Evolutionary conservation across 2,888 invertebrate species (phyloP).

Genomic region (Helicoverpa assulta): DNA sequence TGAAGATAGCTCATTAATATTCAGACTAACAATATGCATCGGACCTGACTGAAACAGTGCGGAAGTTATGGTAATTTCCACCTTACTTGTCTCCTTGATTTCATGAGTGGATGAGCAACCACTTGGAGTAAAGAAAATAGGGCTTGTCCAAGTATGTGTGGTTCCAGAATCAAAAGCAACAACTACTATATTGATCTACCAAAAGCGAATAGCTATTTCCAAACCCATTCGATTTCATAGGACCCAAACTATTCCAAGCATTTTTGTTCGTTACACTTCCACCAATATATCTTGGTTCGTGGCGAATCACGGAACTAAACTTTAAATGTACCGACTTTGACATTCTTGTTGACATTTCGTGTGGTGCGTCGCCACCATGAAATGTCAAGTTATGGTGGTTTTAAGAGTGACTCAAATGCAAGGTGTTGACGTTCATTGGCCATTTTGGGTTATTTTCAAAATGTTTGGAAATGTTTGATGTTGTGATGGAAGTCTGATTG

Average conservation of each 20-base stretch:
- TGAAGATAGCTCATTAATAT: conserved; percentile 40
- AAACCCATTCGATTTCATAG: not conserved
- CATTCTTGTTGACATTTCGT: conserved; percentile 39
- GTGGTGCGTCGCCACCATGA: conserved; percentile 22
- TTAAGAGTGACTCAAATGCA: conserved; percentile 9
- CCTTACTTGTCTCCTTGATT: conserved; percentile 36
- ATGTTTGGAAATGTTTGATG: conserved; percentile 1
- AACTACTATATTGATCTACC: too few relatives aligned
- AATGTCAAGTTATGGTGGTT: conserved; percentile 35
- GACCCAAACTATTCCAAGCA: conserved; percentile 29
- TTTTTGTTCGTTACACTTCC: conserved; percentile 12
- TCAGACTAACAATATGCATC: conserved; percentile 9
- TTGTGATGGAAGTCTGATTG: conserved; percentile 26
- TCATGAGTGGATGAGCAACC: conserved; percentile 15
- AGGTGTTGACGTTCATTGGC: conserved; percentile 38
- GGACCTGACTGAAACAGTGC: conserved; percentile 8
- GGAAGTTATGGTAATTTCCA: conserved; percentile 31
- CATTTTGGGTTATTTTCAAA: conserved; percentile 27
- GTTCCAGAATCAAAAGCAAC: too few relatives aligned
- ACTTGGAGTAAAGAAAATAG: not conserved
- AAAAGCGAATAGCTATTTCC: not conserved
- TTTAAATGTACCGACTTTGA: conserved; percentile 19
- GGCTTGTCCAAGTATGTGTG: not conserved
- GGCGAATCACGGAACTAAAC: conserved; percentile 12
- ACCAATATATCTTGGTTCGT: conserved; percentile 6